These are phyloP conservation scores for Kryptopterus vitreolus DNA, from an alignment of 2,797 vertebrate species.

Conservation along the genomic window DNA sequence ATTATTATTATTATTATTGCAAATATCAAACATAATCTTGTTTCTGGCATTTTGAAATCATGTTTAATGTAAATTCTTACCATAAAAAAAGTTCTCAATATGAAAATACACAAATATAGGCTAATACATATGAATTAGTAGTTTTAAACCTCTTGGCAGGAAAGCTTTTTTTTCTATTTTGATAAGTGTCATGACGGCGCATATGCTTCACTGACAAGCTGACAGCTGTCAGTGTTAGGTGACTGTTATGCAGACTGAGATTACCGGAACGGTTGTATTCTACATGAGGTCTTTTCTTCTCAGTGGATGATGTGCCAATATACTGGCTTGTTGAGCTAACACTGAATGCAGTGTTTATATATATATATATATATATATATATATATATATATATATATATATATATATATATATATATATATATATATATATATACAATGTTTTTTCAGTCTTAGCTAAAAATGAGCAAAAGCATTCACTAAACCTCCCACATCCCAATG, in stretches of 20 bases:
- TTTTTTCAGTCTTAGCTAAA: conserved; percentile 3
- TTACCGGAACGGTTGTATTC: conserved; percentile 11
- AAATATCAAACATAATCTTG: too few relatives aligned
- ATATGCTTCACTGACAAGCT: conserved; percentile 19
- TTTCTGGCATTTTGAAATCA: neutral
- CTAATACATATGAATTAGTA: conserved; percentile 5
- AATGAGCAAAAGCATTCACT: neutral
- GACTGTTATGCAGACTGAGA: conserved; percentile 29
- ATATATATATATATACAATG: too few relatives aligned
- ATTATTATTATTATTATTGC: neutral
- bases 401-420: too few relatives aligned
- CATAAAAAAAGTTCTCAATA: neutral
- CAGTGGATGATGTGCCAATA: conserved; percentile 21
- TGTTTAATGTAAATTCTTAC: neutral
- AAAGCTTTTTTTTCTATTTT: neutral
- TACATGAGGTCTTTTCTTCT: conserved; percentile 1
- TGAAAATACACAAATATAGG: neutral
- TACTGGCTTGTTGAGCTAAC: conserved; percentile 13
- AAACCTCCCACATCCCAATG: neutral
- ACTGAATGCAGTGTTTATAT: neutral
- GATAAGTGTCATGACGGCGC: neutral
- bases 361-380: too few relatives aligned
- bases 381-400: too few relatives aligned
- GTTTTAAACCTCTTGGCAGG: conserved; percentile 15
- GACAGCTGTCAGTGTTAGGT: conserved; percentile 34